Evolutionary conservation across 2,888 invertebrate genomes (phyloP).

Genomic region (Neuroscelio doddi): DNA sequence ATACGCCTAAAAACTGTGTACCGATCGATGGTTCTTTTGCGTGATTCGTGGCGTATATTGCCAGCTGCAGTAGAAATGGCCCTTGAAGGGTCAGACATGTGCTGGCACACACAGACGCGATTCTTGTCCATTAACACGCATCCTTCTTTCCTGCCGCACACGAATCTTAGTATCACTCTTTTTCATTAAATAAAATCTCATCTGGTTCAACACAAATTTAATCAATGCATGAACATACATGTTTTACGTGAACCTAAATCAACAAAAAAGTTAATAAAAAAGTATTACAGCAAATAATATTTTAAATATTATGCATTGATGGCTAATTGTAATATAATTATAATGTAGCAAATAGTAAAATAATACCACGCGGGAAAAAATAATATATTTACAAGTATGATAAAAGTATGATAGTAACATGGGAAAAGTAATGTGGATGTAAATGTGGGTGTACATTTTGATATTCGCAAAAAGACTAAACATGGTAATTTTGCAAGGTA

Average conservation of each 20-base stretch:
- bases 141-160: conserved; percentile 36
- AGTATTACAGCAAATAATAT: too few relatives aligned
- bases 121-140: conserved; percentile 44
- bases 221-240: conserved; percentile 29
- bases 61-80: conserved; percentile 45
- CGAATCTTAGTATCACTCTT: conserved; percentile 36
- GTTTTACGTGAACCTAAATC: conserved; percentile 16
- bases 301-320: too few relatives aligned
- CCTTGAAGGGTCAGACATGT: conserved; percentile 48
- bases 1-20: conserved; percentile 14
- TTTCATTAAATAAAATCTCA: conserved; percentile 43
- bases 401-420: too few relatives aligned
- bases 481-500: too few relatives aligned
- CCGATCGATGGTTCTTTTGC: conserved; percentile 46
- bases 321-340: too few relatives aligned
- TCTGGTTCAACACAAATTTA: conserved; percentile 32
- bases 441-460: conserved; percentile 6
- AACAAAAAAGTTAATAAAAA: too few relatives aligned
- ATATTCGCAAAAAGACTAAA: too few relatives aligned
- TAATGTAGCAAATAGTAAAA: too few relatives aligned
- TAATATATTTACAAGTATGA: too few relatives aligned
- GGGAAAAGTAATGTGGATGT: background rate
- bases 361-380: too few relatives aligned
- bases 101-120: conserved; percentile 37
- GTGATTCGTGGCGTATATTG: conserved; percentile 23